These are phyloP conservation scores for Pseudomugil gertrudae DNA, from an alignment of 2,797 vertebrate genomes.

Conservation along the genomic window DNA sequence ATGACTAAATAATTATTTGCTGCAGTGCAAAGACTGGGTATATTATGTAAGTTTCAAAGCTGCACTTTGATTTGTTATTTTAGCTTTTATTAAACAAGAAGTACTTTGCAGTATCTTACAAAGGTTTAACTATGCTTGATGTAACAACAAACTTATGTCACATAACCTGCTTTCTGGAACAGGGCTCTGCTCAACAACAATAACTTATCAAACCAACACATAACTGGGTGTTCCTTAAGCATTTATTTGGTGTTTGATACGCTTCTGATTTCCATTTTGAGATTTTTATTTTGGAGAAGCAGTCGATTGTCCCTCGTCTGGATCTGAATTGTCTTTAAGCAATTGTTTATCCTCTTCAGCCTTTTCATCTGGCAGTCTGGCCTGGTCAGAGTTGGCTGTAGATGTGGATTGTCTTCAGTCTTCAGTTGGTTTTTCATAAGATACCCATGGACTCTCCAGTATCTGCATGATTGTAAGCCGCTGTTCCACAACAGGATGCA, in stretches of 20 bases:
- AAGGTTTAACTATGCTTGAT: too few relatives aligned
- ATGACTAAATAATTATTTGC: too few relatives aligned
- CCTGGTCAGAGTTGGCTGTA: background rate
- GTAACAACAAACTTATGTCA: too few relatives aligned
- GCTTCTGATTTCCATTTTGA: background rate
- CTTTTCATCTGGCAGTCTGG: background rate
- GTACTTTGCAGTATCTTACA: too few relatives aligned
- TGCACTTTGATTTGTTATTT: too few relatives aligned
- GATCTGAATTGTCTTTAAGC: background rate
- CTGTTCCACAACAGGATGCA: constrained; percentile 29
- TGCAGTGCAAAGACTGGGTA: too few relatives aligned
- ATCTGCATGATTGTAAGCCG: constrained; percentile 18
- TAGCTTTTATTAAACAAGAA: too few relatives aligned
- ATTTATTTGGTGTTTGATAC: constrained; percentile 11
- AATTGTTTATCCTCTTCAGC: background rate
- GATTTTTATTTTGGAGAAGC: background rate
- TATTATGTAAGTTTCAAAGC: too few relatives aligned
- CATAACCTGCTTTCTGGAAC: too few relatives aligned
- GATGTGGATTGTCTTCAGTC: background rate
- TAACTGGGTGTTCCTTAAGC: background rate
- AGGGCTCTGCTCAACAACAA: too few relatives aligned
- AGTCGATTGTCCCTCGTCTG: constrained; percentile 14
- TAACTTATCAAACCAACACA: background rate
- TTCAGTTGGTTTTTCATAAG: background rate
- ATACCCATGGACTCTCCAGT: constrained; percentile 21